Base-by-base conservation (phyloP, 2,113 vertebrate genomes). In the Sinocyclocheilus anophthalmus region DNA sequence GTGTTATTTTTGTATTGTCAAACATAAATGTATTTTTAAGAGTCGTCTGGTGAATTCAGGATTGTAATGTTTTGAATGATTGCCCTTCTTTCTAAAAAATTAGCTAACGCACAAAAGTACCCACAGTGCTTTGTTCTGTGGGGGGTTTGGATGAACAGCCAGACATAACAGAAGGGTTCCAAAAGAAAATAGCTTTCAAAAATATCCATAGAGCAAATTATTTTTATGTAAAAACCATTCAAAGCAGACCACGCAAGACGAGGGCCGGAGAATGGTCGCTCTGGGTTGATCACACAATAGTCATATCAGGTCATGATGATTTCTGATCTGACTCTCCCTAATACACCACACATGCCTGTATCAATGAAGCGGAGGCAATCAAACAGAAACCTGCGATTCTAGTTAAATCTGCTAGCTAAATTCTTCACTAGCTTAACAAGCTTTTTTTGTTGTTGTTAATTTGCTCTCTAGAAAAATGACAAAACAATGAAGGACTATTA, bases 1-100 rank as follows among this genome's bases (percentile, higher is more conserved):
- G 61, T 69, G 65, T 70, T 55, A 50, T 83, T 81, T 83, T 69
- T 83, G 65, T 50, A 53, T 70, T 82, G 10, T 69, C 80, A 69
- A 30, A 82, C 80, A 50, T 76, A 9, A 37, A 50, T 45, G 26
- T 45, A 48, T 65, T 39, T 45, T 61, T 45, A 42, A 63, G 59
- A n/a, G 79, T 65, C n/a, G 24, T 33, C 42, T 82, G 63, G 42
- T 30, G 63, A 69, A 33, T 81, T 65, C 22, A 45, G 37, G 59
- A 81, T 26, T 67, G 65, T 20, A 26, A 81, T n/a, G 8, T 24
- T 67, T 42, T 81, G 39, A 81, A 65, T 48, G 59, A 67, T 81
- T 81, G 79, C 39, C n/a, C 61, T 45, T 13, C 22, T 81, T 20
- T 81, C 8, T 8, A 26, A 5, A 65, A 18, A 65, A 50, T 50